phyloP scores from a whole-genome alignment of 2,113 vertebrate species.

The Lasiurus borealis region DNA sequence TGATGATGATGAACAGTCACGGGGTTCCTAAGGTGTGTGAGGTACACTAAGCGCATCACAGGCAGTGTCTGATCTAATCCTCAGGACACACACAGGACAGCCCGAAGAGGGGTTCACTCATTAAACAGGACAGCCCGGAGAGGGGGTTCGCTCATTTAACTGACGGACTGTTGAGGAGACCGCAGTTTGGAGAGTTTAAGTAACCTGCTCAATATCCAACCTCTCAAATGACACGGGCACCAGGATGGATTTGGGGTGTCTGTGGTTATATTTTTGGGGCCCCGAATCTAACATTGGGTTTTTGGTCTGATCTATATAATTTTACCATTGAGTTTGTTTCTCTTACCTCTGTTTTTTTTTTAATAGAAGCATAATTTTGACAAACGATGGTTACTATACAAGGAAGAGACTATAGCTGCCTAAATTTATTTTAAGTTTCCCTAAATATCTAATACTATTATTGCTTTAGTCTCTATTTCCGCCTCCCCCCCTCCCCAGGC shows the following conservation, averaged over 20 bases:
- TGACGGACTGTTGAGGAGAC: not conserved
- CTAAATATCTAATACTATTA: not conserved
- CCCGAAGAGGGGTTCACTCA: no score
- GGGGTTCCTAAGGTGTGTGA: no score
- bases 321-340: not conserved
- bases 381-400: not conserved
- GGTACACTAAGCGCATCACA: fast-evolving
- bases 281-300: not conserved
- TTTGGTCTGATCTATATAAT: not conserved
- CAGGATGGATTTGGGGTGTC: not conserved
- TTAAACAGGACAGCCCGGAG: no score
- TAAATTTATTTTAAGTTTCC: not conserved
- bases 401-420: not conserved
- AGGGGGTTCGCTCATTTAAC: not conserved
- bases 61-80: not conserved
- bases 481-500: not conserved
- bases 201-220: not conserved
- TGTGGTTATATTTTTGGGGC: not conserved
- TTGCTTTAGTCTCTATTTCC: not conserved
- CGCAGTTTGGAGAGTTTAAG: not conserved
- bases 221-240: no score
- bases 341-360: not conserved
- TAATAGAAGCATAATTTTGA: no score
- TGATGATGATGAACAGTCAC: fast-evolving
- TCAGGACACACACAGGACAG: not conserved